phyloP scores from a whole-genome alignment of 2,888 invertebrate species.

The Willowsia nigromaculata region DNA sequence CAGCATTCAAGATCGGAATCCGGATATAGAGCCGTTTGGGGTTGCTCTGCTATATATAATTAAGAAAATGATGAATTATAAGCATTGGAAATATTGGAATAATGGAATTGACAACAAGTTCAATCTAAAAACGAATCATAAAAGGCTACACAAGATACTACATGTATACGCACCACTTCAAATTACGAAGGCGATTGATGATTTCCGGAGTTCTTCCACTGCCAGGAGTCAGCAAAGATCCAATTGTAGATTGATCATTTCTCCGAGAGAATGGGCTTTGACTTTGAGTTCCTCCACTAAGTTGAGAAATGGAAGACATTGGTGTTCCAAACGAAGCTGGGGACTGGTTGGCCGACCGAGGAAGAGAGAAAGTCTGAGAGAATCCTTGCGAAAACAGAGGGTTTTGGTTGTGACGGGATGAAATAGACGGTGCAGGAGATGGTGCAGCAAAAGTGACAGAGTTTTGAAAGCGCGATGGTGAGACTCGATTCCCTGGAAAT shows the following conservation, averaged over 20 bases:
- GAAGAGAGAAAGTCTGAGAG: not conserved
- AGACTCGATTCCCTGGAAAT: not conserved
- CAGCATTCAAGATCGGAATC: not conserved
- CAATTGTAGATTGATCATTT: not conserved
- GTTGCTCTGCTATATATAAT: not conserved
- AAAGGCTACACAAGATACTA: not conserved
- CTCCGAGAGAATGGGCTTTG: conserved; percentile 6
- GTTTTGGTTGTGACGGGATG: not conserved
- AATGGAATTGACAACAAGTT: no score
- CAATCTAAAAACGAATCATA: no score
- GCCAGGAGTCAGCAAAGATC: not conserved
- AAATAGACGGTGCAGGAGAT: not conserved
- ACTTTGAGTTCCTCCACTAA: not conserved
- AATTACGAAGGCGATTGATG: conserved; percentile 51
- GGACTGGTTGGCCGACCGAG: not conserved
- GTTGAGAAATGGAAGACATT: not conserved
- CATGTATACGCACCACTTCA: conserved; percentile 31
- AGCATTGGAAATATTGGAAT: not conserved
- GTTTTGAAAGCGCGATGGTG: not conserved
- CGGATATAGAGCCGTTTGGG: not conserved
- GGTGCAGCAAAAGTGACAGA: not conserved
- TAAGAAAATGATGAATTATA: not conserved
- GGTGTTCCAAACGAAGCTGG: conserved; percentile 28
- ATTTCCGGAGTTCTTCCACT: conserved; percentile 40
- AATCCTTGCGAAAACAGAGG: not conserved